A percentile compares a stretch with the other conserved stretches of the same genome.
Evolutionary conservation across 2,113 vertebrate genomes (phyloP).

Genomic region (Paracanthobrama guichenoti): DNA sequence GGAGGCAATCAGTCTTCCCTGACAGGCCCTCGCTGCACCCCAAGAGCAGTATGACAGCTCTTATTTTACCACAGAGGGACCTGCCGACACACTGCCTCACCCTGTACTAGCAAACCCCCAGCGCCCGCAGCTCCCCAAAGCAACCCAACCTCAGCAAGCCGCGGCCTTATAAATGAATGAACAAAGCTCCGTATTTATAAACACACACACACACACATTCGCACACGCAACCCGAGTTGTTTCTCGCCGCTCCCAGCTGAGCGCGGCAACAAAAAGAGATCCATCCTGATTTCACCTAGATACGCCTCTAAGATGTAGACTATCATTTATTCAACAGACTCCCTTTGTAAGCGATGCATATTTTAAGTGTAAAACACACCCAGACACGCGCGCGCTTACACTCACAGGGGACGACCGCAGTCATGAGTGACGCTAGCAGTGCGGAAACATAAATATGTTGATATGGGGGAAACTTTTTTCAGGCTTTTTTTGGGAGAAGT

Average conservation of each 20-base stretch:
- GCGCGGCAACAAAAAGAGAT: slow-evolving; percentile 65
- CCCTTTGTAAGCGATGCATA: slow-evolving; percentile 75
- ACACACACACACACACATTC: slow-evolving; percentile 50
- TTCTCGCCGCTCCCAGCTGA: slow-evolving; percentile 64
- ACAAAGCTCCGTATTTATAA: slow-evolving; percentile 75
- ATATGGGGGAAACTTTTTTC: slow-evolving; percentile 71
- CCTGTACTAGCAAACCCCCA: slow-evolving; percentile 45
- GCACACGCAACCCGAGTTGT: slow-evolving; percentile 57
- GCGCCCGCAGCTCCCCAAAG: slow-evolving; percentile 44
- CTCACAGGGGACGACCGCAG: slow-evolving; percentile 61
- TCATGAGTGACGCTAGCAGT: slow-evolving; percentile 63
- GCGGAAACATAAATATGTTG: slow-evolving; percentile 64
- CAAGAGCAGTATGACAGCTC: slow-evolving; percentile 55
- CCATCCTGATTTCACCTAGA: slow-evolving; percentile 73
- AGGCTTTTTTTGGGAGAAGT: slow-evolving; percentile 48
- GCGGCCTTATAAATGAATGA: slow-evolving; percentile 76
- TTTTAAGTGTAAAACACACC: slow-evolving; percentile 71
- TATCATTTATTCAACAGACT: slow-evolving; percentile 77
- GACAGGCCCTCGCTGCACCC: slow-evolving; percentile 59
- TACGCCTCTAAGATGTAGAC: slow-evolving; percentile 72
- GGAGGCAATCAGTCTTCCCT: slow-evolving; percentile 66
- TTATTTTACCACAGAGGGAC: slow-evolving; percentile 60
- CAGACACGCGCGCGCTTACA: slow-evolving; percentile 49
- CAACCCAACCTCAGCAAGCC: slow-evolving; percentile 58
- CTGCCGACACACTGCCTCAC: slow-evolving; percentile 48